phyloP scores from a whole-genome alignment of 2,113 vertebrate species.

The Ahaetulla prasina region DNA sequence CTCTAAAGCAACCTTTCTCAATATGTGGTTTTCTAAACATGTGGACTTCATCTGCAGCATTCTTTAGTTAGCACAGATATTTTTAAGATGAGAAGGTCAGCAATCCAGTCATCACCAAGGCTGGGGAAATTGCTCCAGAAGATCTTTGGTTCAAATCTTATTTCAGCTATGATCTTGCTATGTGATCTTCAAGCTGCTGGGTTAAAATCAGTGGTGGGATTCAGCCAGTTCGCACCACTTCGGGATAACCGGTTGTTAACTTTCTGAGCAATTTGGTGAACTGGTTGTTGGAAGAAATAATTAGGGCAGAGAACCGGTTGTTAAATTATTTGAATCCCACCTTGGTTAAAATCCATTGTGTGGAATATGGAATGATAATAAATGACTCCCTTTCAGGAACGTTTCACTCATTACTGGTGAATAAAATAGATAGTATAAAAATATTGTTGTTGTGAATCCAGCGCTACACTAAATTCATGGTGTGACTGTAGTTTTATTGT shows the following conservation, averaged over 20 bases:
- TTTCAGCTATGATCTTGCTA: background rate
- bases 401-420: background rate
- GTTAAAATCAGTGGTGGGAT: too few relatives aligned
- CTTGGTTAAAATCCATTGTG: background rate
- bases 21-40: background rate
- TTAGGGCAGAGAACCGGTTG: too few relatives aligned
- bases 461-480: background rate
- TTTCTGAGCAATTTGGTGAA: too few relatives aligned
- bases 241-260: too few relatives aligned
- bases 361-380: background rate
- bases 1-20: background rate
- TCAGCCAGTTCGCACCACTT: too few relatives aligned
- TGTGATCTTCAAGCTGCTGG: background rate
- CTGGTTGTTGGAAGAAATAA: too few relatives aligned
- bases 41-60: background rate
- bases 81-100: background rate
- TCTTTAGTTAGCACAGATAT: background rate
- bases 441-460: background rate
- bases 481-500: constrained; percentile 1
- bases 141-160: background rate
- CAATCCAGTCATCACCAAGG: background rate
- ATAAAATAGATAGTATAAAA: background rate
- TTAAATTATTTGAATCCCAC: too few relatives aligned
- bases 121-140: background rate
- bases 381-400: background rate